Base-by-base conservation (phyloP, 2,888 invertebrate genomes). In the Drosophila putrida region DNA sequence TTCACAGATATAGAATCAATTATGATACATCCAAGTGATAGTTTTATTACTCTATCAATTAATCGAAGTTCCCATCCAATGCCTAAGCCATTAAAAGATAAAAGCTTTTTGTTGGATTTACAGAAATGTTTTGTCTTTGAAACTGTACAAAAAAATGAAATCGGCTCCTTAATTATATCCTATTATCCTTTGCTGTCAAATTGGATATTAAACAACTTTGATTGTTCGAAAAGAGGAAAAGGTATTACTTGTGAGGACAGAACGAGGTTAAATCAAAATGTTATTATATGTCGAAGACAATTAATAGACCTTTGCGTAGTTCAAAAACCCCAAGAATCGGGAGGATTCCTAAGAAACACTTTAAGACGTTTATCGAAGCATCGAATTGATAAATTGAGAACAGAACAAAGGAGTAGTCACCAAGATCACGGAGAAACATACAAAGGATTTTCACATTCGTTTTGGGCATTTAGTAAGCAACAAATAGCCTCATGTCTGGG, bases 41-140 rank as follows among this genome's bases (percentile, higher is more conserved):
- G 96, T 89, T 97, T 98, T 77, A 95, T 98, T 44, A 98, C 98
- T 0, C 95, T 98, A 80, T 97, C 97, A 63, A 93, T 98, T 53
- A 95, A 96, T 76, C 95, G 97, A 68, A 74, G 53, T 95, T 95
- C 47, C 62, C 82, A 84, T 31, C 87, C 84, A 75, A 70, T 80
- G 39, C 66, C 78, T 6, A 90, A 82, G 28, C 75, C 74, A 10
- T 66, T 72, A 36, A 78, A 80, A 41, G 79, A 84, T 6, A 57
- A 57, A 39, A 73, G 51, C 59, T 73, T 78, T 33, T 51, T 90
- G 60, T 69, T 89, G 70, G 92, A 92, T 35, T 80, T 90, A 35
- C 96, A 96, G 90, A 96, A 97, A 88, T 98, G 98, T 93, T 98
- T 98, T 92, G 98, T 98, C 15, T 96, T 98, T 88, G 98, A 98